A percentile compares a stretch with the other conserved stretches of the same genome.
phyloP scores from a whole-genome alignment of 64 coral and sea anemone genomes.

The Acropora yongei region DNA sequence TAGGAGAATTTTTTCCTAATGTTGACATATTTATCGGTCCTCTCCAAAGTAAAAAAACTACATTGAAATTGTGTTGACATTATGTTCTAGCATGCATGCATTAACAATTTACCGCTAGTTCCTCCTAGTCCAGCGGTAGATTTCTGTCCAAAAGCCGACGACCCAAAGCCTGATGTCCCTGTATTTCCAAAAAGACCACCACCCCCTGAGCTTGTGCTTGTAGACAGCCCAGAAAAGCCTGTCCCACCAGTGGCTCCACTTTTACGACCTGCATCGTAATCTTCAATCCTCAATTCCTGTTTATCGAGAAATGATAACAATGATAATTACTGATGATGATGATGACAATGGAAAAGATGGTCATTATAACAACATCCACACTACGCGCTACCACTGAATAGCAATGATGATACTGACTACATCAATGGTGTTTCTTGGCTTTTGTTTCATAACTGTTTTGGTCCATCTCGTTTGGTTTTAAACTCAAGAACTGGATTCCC shows the following conservation, averaged over 20 bases:
- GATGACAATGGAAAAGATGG: too few species aligned
- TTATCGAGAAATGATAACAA: background rate
- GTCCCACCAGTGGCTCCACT: conserved; percentile 58
- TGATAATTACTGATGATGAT: background rate
- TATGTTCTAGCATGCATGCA: background rate
- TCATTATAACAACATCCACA: too few species aligned
- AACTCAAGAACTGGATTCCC: too few species aligned
- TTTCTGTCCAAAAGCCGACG: conserved; percentile 72
- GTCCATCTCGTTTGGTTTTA: too few species aligned
- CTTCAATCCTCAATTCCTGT: conserved; percentile 88
- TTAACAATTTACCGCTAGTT: conserved; percentile 42
- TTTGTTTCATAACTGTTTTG: too few species aligned
- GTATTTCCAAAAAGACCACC: conserved; percentile 76
- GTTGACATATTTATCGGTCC: too few species aligned
- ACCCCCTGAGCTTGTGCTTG: conserved; percentile 21
- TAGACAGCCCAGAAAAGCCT: conserved; percentile 62
- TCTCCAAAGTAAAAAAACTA: too few species aligned
- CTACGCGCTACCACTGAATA: too few species aligned
- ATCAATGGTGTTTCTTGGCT: too few species aligned
- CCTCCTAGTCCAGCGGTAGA: conserved; percentile 80
- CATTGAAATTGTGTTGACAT: background rate
- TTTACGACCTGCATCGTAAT: conserved; percentile 89
- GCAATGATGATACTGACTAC: too few species aligned
- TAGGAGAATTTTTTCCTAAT: too few species aligned
- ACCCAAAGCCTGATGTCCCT: conserved; percentile 15